Evolutionary conservation across 2,888 invertebrate species (phyloP), one percentile per base, ranked within the genome.

Genomic region (Argyresthia goedartella): DNA sequence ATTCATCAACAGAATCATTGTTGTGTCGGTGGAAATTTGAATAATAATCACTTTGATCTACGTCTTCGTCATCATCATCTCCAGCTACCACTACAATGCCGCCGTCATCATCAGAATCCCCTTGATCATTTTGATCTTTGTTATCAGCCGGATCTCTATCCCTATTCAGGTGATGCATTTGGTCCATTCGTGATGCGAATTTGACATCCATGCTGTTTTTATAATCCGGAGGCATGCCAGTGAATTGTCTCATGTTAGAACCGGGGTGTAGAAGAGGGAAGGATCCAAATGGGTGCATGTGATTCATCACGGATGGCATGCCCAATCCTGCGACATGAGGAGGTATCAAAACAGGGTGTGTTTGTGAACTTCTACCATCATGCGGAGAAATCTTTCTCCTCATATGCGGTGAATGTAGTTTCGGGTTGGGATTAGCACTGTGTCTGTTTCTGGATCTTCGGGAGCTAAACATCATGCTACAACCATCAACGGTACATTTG

Each of bases 401-500:
- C 60, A 97, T 84, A 74, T 98, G 97, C 1, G 98, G 97, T 53
- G 97, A 97, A 79, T 99, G 99, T 14, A 99, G 85, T 76, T 99
- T 99, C 0, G 99, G 99, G 81, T 99, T 99, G 0, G 98, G 98
- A 78, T 99, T 99, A 9, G 98, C 98, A 75, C 97, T 97, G 79
- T 99, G 99, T 2, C 99, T 90, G 70, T 99, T 99, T 51, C 99
- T 89, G 33, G 97, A 97, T 59, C 99, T 89, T 59, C 99, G 89
- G 10, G 98, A 98, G 75, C 98, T 98, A 73, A 99, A 99, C 97
- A 98, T 98, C 97, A 98, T 98, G 74, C 96, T 98, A 81, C 99
- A 99, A 0, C 98, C 98, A 72, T 96, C 96, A 0, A 99, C 98
- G 0, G 99, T 98, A 74, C 99, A 99, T 81, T 97, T 97, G 81